Evolutionary conservation across 2,888 invertebrate species (phyloP).

Genomic region (Coelopa pilipes): DNA sequence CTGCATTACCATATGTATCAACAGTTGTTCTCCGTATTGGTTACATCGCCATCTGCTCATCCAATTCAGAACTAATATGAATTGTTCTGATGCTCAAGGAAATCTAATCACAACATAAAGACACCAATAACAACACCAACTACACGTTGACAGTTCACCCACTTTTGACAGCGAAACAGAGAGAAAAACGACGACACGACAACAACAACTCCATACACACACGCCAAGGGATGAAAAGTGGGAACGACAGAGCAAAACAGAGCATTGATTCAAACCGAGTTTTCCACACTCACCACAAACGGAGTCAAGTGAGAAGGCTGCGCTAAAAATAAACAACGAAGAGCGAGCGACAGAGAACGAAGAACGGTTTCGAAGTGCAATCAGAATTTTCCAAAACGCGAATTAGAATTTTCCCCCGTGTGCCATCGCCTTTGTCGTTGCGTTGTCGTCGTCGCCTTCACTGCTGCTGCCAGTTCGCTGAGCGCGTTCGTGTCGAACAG

Average conservation of each 20-base stretch:
- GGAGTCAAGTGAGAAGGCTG: slow-evolving; percentile 31
- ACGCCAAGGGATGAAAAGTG: slow-evolving; percentile 26
- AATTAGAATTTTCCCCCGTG: slow-evolving; percentile 32
- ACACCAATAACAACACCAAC: slow-evolving; percentile 3
- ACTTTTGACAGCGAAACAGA: slow-evolving; percentile 6
- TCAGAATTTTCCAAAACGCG: slow-evolving; percentile 29
- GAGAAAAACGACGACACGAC: not conserved
- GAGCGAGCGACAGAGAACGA: slow-evolving; percentile 4
- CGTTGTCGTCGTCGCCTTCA: not conserved
- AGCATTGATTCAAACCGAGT: slow-evolving; percentile 26
- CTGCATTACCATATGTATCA: no score
- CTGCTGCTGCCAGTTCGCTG: slow-evolving; percentile 35
- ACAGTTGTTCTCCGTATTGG: no score
- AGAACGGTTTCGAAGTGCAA: slow-evolving; percentile 20
- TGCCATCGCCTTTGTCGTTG: not conserved
- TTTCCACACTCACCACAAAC: slow-evolving; percentile 24
- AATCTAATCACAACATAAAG: no score
- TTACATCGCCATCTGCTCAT: not conserved
- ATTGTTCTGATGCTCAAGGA: no score
- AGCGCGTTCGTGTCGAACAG: slow-evolving; percentile 37
- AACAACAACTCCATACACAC: no score
- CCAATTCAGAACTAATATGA: no score
- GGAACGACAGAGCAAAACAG: slow-evolving; percentile 10
- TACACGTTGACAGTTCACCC: not conserved
- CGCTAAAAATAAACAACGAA: slow-evolving; percentile 37